These are phyloP conservation scores for Globia sparganii DNA, from an alignment of 2,888 invertebrate species.

Conservation along the genomic window DNA sequence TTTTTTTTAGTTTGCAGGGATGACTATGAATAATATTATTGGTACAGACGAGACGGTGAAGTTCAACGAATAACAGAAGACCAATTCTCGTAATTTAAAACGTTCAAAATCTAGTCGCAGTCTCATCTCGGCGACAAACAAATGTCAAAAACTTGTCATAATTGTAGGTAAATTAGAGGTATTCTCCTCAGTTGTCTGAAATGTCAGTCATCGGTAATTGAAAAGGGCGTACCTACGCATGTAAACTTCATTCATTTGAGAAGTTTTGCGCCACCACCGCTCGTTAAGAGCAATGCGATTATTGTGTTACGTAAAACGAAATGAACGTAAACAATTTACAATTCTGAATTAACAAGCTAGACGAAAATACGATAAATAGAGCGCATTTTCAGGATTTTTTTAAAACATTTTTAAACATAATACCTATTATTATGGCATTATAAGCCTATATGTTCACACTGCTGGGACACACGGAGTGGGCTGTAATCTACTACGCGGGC, in stretches of 20 bases:
- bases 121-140: too few relatives aligned
- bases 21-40: neutral
- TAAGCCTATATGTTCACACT: neutral
- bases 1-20: neutral
- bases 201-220: slow-evolving; percentile 27
- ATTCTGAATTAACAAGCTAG: slow-evolving; percentile 14
- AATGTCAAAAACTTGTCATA: too few relatives aligned
- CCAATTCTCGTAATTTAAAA: too few relatives aligned
- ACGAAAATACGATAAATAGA: neutral
- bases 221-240: slow-evolving; percentile 26
- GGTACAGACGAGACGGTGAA: neutral
- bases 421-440: neutral
- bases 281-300: slow-evolving; percentile 14
- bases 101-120: too few relatives aligned
- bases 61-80: slow-evolving; percentile 6
- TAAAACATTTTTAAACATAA: neutral
- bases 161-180: too few relatives aligned
- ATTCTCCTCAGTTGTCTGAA: neutral
- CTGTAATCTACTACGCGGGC: too few relatives aligned
- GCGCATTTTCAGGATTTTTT: neutral
- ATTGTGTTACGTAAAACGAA: slow-evolving; percentile 37
- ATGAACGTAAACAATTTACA: slow-evolving; percentile 22
- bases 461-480: too few relatives aligned
- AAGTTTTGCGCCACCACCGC: slow-evolving; percentile 28
- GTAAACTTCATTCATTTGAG: slow-evolving; percentile 24